phyloP scores from a whole-genome alignment of 2,113 vertebrate genomes.

The Nansenia antarctica region DNA sequence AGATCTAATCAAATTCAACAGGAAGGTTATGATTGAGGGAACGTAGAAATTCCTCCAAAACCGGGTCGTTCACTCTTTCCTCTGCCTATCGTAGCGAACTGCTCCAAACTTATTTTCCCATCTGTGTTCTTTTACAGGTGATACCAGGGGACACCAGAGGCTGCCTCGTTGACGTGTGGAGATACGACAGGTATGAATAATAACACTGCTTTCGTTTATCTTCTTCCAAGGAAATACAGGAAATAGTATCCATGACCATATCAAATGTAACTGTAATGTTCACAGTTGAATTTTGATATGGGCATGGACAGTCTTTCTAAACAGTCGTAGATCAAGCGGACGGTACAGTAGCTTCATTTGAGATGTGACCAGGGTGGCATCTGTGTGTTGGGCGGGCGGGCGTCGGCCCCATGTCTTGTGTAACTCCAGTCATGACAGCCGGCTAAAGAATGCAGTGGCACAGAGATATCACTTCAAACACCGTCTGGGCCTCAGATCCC shows the following conservation, averaged over 20 bases:
- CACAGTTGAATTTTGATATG: slow-evolving; percentile 22
- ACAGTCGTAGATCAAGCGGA: slow-evolving; percentile 6
- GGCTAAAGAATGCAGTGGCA: slow-evolving; percentile 59
- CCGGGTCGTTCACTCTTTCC: not conserved
- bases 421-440: slow-evolving; percentile 64
- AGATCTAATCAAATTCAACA: not conserved
- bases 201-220: slow-evolving; percentile 26
- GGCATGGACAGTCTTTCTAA: slow-evolving; percentile 2
- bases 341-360: slow-evolving; percentile 11
- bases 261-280: slow-evolving; percentile 11
- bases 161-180: slow-evolving; percentile 48
- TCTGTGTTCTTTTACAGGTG: slow-evolving; percentile 55
- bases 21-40: not conserved
- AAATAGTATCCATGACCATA: too few species aligned
- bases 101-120: not conserved
- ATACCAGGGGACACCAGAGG: slow-evolving; percentile 35
- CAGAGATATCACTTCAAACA: slow-evolving; percentile 75
- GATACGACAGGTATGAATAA: slow-evolving; percentile 53
- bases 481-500: slow-evolving; percentile 55
- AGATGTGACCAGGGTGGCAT: slow-evolving; percentile 16
- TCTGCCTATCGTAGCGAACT: not conserved
- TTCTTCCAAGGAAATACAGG: too few species aligned
- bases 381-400: not conserved
- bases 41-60: not conserved
- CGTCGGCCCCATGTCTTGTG: slow-evolving; percentile 40